Evolutionary conservation across 2,888 invertebrate species (phyloP), one percentile per base, ranked within the genome.

Genomic region (Anoplius nigerrimus): DNA sequence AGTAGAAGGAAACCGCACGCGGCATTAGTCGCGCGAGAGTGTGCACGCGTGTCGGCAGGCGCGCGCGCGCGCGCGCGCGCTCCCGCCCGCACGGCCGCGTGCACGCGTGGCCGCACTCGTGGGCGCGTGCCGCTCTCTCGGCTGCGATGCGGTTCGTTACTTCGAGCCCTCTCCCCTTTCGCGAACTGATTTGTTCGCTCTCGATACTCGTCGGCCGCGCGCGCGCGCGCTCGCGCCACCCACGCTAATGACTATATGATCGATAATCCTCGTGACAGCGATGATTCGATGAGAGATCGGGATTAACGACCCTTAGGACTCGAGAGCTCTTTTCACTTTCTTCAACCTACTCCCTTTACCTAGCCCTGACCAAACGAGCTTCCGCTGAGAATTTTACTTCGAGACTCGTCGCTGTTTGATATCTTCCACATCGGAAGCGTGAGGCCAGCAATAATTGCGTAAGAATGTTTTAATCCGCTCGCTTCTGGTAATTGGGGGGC

Each of bases 81-180:
- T n/a, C n/a, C n/a, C n/a, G n/a, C n/a, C n/a, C 16, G 2, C 13
- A 16, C 6, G 20, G 11, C 8, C 8, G 21, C 6, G 0, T 15
- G 24, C n/a, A 42, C 34, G 34, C 34, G 34, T 34, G 34, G 34
- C 34, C 11, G 45, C 16, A 16, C n/a, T 22, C 45, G 22, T 22
- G 45, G n/a, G 24, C 43, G 46, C 20, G 61, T 21, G 55, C 48
- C 4, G 48, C 48, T n/a, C 5, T 48, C n/a, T n/a, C n/a, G 48
- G 48, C 18, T 48, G 2, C 48, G 16, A 6, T 48, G 48, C 48
- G 48, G 48, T 18, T 48, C 48, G 48, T 48, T 48, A 48, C 48
- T 48, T 48, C 48, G 48, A 16, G 52, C 22, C 45, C 59, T 64
- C 57, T 34, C n/a, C 69, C 56, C 61, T 69, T 48, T 16, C n/a